Evolutionary conservation across 1,140 invertebrate species (phyloP).

Genomic region (Capitella teleta): DNA sequence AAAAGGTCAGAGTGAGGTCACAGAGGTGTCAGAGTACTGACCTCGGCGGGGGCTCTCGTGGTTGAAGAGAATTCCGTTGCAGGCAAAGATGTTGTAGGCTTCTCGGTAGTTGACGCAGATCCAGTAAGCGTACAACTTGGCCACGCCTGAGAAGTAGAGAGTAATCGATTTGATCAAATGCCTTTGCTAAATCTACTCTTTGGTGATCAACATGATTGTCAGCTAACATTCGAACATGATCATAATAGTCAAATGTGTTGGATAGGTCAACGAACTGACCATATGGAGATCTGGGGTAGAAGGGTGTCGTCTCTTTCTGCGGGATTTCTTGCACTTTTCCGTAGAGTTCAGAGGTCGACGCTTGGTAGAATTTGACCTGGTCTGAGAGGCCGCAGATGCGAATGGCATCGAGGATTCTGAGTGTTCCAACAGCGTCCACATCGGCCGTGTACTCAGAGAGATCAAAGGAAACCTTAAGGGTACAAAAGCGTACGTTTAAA

Average conservation of each 20-base stretch:
- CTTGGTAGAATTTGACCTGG: slow-evolving; percentile 84
- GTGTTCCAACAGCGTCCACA: slow-evolving; percentile 94
- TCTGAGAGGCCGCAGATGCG: slow-evolving; percentile 79
- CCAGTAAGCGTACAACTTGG: slow-evolving; percentile 98
- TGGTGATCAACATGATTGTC: too few relatives aligned
- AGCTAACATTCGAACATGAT: too few relatives aligned
- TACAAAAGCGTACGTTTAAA: not conserved
- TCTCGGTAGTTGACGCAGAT: slow-evolving; percentile 97
- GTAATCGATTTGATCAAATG: too few relatives aligned
- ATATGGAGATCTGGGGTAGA: slow-evolving; percentile 98
- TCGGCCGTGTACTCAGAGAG: slow-evolving; percentile 97
- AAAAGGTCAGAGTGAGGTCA: not conserved
- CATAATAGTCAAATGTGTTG: too few relatives aligned
- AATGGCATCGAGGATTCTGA: slow-evolving; percentile 89
- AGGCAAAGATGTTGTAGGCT: slow-evolving; percentile 94
- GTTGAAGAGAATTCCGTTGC: slow-evolving; percentile 98
- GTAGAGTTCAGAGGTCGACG: slow-evolving; percentile 95
- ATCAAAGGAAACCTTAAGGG: slow-evolving; percentile 75
- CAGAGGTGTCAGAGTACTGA: slow-evolving; percentile 5
- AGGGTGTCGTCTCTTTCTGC: slow-evolving; percentile 95
- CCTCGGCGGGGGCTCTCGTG: slow-evolving; percentile 96
- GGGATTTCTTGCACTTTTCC: slow-evolving; percentile 95
- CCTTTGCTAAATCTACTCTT: not conserved
- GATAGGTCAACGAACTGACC: too few relatives aligned
- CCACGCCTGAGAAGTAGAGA: too few relatives aligned